phyloP scores from a whole-genome alignment of 2,888 invertebrate species.

The Willowsia nigromaculata region DNA sequence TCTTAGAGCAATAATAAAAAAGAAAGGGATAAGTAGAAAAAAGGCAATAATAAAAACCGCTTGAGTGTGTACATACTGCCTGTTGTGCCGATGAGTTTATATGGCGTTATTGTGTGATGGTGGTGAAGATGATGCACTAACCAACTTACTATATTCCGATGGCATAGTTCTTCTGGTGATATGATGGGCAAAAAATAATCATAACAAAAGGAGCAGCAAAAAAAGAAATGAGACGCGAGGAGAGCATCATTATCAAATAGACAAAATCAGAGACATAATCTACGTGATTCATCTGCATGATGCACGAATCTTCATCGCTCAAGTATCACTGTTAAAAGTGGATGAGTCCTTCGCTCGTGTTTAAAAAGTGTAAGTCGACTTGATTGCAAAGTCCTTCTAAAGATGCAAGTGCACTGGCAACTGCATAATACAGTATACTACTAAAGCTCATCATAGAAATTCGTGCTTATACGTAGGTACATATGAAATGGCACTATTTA shows the following conservation, averaged over 20 bases:
- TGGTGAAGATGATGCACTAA: neutral
- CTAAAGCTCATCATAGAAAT: neutral
- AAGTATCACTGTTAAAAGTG: constrained; percentile 3
- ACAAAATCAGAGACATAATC: constrained; percentile 57
- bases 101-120: neutral
- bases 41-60: constrained; percentile 49
- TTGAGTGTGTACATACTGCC: constrained; percentile 13
- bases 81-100: constrained; percentile 59
- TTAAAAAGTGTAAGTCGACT: neutral
- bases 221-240: constrained; percentile 63
- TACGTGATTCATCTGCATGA: constrained; percentile 57
- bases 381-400: constrained; percentile 11
- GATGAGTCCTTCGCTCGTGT: neutral
- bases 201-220: constrained; percentile 52
- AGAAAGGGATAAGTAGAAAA: constrained; percentile 59
- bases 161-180: neutral
- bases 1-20: constrained; percentile 41
- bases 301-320: constrained; percentile 42
- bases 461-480: neutral
- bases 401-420: constrained; percentile 10
- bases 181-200: constrained; percentile 53
- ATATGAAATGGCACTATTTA: neutral
- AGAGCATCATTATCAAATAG: constrained; percentile 63
- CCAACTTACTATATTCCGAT: neutral
- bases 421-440: neutral